phyloP scores from a whole-genome alignment of 37 sponge, comb jelly and placozoan genomes.

The Crambe crambe region DNA sequence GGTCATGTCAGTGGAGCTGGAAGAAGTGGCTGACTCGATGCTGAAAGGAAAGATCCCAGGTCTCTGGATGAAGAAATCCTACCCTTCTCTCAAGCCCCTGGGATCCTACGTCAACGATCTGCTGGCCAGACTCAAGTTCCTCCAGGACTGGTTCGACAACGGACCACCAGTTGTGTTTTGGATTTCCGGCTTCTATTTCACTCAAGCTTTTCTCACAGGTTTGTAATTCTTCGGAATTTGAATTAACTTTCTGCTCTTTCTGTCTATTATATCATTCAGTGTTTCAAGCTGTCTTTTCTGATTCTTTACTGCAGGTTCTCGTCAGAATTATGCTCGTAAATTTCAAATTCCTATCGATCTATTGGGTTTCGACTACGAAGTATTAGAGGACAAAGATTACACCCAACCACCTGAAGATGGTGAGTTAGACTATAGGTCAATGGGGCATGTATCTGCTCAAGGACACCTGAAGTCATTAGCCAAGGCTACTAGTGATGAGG shows the following conservation, averaged over 20 bases:
- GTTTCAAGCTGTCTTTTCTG: too few relatives aligned
- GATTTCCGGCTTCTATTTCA: slow-evolving; percentile 99
- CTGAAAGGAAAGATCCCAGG: slow-evolving; percentile 98
- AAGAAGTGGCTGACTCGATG: slow-evolving; percentile 91
- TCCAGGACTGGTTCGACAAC: slow-evolving; percentile 97
- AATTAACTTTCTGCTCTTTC: not conserved
- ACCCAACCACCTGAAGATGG: slow-evolving; percentile 93
- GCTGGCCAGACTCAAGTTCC: slow-evolving; percentile 93
- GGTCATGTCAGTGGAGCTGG: slow-evolving; percentile 97
- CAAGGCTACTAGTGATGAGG: too few relatives aligned
- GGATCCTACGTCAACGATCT: slow-evolving; percentile 98
- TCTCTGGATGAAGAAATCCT: slow-evolving; percentile 98
- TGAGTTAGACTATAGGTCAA: slow-evolving; percentile 13
- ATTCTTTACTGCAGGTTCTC: slow-evolving; percentile 86
- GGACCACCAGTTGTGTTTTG: slow-evolving; percentile 95
- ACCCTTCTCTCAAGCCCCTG: slow-evolving; percentile 98
- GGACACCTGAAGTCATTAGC: too few relatives aligned
- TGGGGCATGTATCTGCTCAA: too few relatives aligned
- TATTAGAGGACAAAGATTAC: slow-evolving; percentile 90
- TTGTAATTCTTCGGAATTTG: not conserved
- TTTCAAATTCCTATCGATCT: slow-evolving; percentile 98
- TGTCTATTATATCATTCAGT: too few relatives aligned
- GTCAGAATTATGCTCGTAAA: slow-evolving; percentile 98
- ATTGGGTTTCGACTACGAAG: slow-evolving; percentile 95
- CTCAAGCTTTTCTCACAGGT: slow-evolving; percentile 99